A percentile compares a stretch with the other conserved stretches of the same genome.
These are phyloP conservation scores for Himalopsyche tibetana DNA, from an alignment of 2,888 invertebrate genomes.

Conservation along the genomic window DNA sequence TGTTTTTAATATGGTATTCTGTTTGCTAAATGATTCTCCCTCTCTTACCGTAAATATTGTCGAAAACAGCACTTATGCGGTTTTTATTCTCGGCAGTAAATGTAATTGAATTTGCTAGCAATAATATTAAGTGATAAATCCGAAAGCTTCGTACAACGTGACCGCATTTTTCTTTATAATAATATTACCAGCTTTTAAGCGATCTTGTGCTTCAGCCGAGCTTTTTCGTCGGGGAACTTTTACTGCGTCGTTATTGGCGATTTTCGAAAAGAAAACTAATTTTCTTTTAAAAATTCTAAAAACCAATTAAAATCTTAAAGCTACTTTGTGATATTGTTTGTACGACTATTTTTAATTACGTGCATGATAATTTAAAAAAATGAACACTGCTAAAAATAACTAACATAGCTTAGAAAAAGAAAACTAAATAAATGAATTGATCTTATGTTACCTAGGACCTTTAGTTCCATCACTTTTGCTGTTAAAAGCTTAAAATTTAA, in stretches of 20 bases:
- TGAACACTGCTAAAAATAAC: no score
- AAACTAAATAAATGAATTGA: no score
- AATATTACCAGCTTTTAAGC: slow-evolving; percentile 17
- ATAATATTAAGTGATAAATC: slow-evolving; percentile 43
- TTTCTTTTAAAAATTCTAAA: no score
- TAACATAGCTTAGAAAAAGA: no score
- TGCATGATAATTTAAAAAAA: no score
- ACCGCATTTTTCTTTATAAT: slow-evolving; percentile 38
- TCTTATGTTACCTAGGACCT: no score
- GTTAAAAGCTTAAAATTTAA: no score
- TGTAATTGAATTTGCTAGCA: slow-evolving; percentile 42
- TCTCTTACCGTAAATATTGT: neutral
- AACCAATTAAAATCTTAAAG: no score
- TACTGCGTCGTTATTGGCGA: neutral
- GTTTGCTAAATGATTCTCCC: neutral
- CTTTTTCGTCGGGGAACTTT: slow-evolving; percentile 5
- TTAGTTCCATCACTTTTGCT: no score
- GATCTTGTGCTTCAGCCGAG: neutral
- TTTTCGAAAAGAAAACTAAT: no score
- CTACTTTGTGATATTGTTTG: no score
- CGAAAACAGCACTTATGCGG: slow-evolving; percentile 36
- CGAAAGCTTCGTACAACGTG: slow-evolving; percentile 38
- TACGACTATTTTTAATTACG: no score
- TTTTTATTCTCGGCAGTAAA: slow-evolving; percentile 42
- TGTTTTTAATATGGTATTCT: neutral